Percentiles rank a stretch among this genome's conserved stretches.
phyloP scores from a whole-genome alignment of 2,888 invertebrate genomes.

The Molorchus minor region DNA sequence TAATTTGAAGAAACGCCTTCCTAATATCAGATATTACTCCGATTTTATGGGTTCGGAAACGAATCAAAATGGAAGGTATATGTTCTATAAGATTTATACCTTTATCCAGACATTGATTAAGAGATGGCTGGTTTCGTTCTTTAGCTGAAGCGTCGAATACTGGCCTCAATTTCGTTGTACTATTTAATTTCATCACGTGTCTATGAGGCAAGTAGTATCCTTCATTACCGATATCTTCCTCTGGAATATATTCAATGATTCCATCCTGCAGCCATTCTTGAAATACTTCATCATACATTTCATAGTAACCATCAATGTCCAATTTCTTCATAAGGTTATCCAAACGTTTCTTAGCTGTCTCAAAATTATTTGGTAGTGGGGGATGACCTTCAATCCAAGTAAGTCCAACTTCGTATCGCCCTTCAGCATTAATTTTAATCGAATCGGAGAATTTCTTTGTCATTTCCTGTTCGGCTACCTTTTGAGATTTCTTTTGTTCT shows the following conservation, averaged over 20 bases:
- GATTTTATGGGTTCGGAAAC: not conserved
- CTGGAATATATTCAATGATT: slow-evolving; percentile 40
- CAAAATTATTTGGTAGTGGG: slow-evolving; percentile 32
- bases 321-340: slow-evolving; percentile 27
- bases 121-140: not conserved
- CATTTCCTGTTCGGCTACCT: not conserved
- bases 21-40: too few species aligned
- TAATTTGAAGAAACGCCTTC: not conserved
- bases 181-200: not conserved
- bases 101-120: too few species aligned
- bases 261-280: slow-evolving; percentile 43
- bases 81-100: not conserved
- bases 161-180: not conserved
- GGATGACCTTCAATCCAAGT: slow-evolving; percentile 34
- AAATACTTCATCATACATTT: slow-evolving; percentile 40
- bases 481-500: slow-evolving; percentile 30
- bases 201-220: too few species aligned
- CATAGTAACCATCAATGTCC: slow-evolving; percentile 14
- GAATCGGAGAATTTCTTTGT: slow-evolving; percentile 29
- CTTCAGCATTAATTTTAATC: slow-evolving; percentile 21
- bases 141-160: not conserved
- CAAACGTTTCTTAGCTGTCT: slow-evolving; percentile 33
- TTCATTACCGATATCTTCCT: too few species aligned
- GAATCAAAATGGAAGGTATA: not conserved
- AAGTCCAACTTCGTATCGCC: too few species aligned